These are phyloP conservation scores for Plusia festucae DNA, from an alignment of 2,888 invertebrate genomes.

Conservation along the genomic window DNA sequence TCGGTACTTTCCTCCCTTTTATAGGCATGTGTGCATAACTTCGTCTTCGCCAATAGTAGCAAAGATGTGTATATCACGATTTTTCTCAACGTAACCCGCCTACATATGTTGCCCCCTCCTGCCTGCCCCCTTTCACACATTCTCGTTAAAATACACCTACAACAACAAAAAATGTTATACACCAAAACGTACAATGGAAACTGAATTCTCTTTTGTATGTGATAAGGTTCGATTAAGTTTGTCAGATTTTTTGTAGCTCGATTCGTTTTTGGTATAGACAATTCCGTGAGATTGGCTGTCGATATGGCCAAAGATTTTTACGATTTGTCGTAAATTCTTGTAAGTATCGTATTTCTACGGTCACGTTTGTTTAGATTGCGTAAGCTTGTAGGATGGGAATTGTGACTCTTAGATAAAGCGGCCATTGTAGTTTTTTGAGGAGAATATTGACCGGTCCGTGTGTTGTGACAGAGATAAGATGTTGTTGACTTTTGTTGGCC, in stretches of 20 bases:
- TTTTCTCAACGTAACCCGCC: conserved; percentile 68
- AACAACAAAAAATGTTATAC: conserved; percentile 13
- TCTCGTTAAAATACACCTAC: conserved; percentile 45
- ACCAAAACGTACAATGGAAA: conserved; percentile 8
- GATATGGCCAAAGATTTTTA: conserved; percentile 63
- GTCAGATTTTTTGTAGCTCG: neutral
- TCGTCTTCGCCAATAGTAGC: conserved; percentile 74
- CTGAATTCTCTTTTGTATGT: accelerated
- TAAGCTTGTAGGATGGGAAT: conserved; percentile 46
- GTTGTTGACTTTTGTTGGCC: conserved; percentile 10
- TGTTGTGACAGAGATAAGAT: conserved; percentile 24
- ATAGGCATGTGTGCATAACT: conserved; percentile 31
- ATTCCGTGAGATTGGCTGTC: conserved; percentile 58
- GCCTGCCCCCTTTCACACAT: conserved; percentile 63
- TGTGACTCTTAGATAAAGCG: conserved; percentile 36
- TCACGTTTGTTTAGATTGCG: conserved; percentile 52
- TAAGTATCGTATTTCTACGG: conserved; percentile 58
- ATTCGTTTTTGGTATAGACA: neutral
- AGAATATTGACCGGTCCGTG: conserved; percentile 23
- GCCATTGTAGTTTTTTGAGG: conserved; percentile 47
- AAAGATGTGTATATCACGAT: conserved; percentile 67
- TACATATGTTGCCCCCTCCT: conserved; percentile 65
- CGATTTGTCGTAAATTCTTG: conserved; percentile 62
- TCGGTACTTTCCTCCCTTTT: conserved; percentile 22
- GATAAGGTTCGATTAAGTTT: conserved; percentile 1